Evolutionary conservation across 2,113 vertebrate species (phyloP).

Genomic region (Serilophus lunatus): DNA sequence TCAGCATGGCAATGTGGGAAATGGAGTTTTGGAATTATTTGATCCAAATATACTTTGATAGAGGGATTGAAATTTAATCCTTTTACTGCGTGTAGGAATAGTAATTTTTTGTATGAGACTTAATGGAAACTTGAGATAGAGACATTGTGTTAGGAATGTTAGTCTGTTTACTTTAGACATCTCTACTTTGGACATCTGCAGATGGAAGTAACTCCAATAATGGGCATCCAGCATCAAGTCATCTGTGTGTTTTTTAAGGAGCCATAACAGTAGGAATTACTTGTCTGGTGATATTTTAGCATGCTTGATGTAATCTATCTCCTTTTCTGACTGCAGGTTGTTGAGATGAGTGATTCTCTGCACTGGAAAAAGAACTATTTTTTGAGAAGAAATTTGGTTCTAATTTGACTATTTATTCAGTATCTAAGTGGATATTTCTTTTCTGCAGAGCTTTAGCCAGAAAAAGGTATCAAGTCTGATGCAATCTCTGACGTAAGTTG

Average conservation of each 20-base stretch:
- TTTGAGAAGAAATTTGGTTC: background rate
- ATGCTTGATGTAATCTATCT: background rate
- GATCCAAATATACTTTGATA: background rate
- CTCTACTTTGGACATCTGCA: background rate
- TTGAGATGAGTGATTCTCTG: background rate
- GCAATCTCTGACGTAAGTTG: background rate
- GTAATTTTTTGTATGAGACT: background rate
- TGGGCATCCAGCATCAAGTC: background rate
- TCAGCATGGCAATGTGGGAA: background rate
- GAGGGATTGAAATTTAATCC: background rate
- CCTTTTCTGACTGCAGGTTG: background rate
- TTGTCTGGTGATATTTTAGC: conserved; percentile 33
- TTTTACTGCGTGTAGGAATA: background rate
- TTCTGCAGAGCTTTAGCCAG: background rate
- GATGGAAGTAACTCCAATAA: background rate
- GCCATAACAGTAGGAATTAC: background rate
- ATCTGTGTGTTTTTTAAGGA: background rate
- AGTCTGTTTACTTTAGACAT: background rate
- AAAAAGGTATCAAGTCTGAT: background rate
- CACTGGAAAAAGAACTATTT: background rate
- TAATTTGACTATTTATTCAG: background rate
- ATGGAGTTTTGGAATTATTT: background rate
- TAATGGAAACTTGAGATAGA: background rate
- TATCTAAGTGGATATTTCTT: background rate
- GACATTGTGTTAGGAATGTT: background rate